Conservation (phyloP, 2,888 invertebrate species). For the Petrolisthes manimaculis region DNA sequence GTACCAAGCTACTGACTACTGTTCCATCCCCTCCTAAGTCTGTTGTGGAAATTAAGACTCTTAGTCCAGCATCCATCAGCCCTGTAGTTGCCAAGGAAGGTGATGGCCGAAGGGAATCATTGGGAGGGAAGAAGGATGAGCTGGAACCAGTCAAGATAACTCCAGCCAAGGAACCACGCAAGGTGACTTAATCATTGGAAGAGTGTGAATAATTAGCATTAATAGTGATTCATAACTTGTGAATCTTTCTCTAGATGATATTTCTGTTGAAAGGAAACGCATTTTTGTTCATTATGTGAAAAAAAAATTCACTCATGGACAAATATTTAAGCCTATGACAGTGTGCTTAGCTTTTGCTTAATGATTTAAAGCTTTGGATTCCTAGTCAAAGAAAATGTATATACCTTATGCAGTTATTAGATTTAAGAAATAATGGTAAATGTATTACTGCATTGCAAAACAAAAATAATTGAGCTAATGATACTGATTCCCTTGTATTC, state of each 20-base stretch:
- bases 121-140: neutral
- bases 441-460: neutral
- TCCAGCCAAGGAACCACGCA: neutral
- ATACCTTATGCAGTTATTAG: no score
- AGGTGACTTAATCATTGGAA: neutral
- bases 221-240: no score
- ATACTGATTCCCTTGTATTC: neutral
- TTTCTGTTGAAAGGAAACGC: no score
- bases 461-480: neutral
- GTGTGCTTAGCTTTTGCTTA: no score
- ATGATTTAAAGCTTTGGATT: no score
- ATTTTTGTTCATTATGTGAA: no score
- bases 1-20: slow-evolving; percentile 16
- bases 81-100: neutral
- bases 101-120: neutral
- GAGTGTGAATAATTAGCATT: neutral
- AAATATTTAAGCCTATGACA: no score
- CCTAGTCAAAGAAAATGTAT: no score
- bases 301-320: no score
- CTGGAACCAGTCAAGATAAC: neutral
- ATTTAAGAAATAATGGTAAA: no score
- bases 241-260: no score
- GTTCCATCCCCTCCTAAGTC: neutral
- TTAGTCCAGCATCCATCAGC: neutral
- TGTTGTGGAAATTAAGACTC: neutral